These are phyloP conservation scores for Drosophila limbata DNA, from an alignment of 2,888 invertebrate genomes.

Conservation along the genomic window DNA sequence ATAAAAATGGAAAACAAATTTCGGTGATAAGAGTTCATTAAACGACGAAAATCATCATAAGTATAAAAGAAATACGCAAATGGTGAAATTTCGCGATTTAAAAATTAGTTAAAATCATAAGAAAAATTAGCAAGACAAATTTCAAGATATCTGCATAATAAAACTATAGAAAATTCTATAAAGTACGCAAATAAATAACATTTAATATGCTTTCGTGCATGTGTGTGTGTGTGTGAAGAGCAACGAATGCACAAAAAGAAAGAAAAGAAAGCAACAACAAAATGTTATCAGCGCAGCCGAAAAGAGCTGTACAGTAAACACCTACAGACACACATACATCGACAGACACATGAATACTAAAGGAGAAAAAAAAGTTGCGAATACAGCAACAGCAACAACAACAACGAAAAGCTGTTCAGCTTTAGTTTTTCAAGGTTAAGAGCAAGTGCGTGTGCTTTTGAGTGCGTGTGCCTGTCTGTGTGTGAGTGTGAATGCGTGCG, in stretches of 20 bases:
- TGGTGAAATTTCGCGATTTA: slow-evolving; percentile 21
- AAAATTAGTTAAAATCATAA: slow-evolving; percentile 3
- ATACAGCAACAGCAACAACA: slow-evolving; percentile 17
- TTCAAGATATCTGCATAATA: slow-evolving; percentile 40
- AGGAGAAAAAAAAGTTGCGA: slow-evolving; percentile 40
- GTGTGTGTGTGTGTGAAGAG: slow-evolving; percentile 43
- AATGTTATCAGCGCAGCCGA: slow-evolving; percentile 70
- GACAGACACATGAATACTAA: slow-evolving; percentile 26
- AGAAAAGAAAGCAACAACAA: slow-evolving; percentile 65
- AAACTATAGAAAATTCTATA: slow-evolving; percentile 47
- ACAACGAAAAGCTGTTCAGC: slow-evolving; percentile 42
- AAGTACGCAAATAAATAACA: slow-evolving; percentile 45
- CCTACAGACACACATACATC: slow-evolving; percentile 26
- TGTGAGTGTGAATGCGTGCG: slow-evolving; percentile 14
- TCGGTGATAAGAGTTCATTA: slow-evolving; percentile 74
- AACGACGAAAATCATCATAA: slow-evolving; percentile 38
- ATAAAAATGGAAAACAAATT: slow-evolving; percentile 2
- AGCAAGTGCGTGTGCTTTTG: slow-evolving; percentile 73
- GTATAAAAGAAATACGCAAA: slow-evolving; percentile 34
- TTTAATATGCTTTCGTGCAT: slow-evolving; percentile 23
- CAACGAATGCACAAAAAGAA: slow-evolving; percentile 61
- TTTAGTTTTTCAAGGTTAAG: slow-evolving; percentile 74
- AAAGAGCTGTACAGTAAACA: slow-evolving; percentile 59
- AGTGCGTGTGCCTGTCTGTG: slow-evolving; percentile 20
- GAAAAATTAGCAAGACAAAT: slow-evolving; percentile 31